Percentiles rank a stretch among this genome's conserved stretches.
These are phyloP conservation scores for Gonioctena quinquepunctata DNA, from an alignment of 1,140 invertebrate genomes.

Conservation along the genomic window DNA sequence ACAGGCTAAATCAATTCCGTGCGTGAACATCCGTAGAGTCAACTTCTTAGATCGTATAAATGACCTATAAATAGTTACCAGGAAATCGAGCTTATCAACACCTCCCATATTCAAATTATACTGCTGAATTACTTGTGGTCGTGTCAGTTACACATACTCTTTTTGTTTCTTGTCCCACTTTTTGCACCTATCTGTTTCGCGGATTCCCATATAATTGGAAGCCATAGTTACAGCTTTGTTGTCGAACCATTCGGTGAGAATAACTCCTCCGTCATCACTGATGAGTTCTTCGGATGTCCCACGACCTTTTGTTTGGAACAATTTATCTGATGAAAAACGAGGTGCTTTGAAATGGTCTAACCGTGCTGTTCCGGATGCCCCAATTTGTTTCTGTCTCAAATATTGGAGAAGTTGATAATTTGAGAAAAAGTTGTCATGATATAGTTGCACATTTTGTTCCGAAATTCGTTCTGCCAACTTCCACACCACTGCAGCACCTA, in stretches of 20 bases:
- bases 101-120: too few relatives aligned
- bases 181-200: neutral
- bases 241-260: constrained; percentile 15
- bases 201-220: constrained; percentile 21
- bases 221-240: constrained; percentile 16
- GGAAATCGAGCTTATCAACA: too few relatives aligned
- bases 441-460: neutral
- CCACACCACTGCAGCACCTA: constrained; percentile 31
- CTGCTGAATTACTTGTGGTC: too few relatives aligned
- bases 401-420: constrained; percentile 50
- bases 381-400: constrained; percentile 47
- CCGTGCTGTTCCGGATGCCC: constrained; percentile 47
- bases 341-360: constrained; percentile 52
- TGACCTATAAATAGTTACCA: too few relatives aligned
- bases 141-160: too few relatives aligned
- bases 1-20: too few relatives aligned
- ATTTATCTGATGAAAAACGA: too few relatives aligned
- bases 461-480: constrained; percentile 34
- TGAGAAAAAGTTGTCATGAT: constrained; percentile 47
- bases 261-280: too few relatives aligned
- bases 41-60: too few relatives aligned
- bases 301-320: too few relatives aligned
- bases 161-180: constrained; percentile 18
- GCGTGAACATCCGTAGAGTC: too few relatives aligned
- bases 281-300: too few relatives aligned